These are phyloP conservation scores for Atethmia centrago DNA, from an alignment of 2,888 invertebrate species.

Conservation along the genomic window DNA sequence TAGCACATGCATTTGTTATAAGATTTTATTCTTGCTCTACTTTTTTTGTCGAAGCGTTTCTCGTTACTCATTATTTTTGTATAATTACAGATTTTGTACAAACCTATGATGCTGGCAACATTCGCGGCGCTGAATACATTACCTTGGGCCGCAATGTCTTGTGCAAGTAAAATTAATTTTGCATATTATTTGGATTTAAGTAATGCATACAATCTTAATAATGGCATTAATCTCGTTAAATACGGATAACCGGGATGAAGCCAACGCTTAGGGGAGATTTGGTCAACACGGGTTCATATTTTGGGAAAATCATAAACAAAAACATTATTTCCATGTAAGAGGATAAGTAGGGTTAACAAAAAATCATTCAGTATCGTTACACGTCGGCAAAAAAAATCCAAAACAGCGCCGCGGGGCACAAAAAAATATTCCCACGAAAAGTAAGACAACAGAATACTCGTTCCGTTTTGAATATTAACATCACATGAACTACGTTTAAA, in stretches of 20 bases:
- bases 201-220: slow-evolving; percentile 35
- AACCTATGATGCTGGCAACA: slow-evolving; percentile 69
- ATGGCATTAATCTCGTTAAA: slow-evolving; percentile 10
- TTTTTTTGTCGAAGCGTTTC: neutral
- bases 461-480: slow-evolving; percentile 59
- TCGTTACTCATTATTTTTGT: neutral
- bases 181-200: slow-evolving; percentile 19
- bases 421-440: slow-evolving; percentile 40
- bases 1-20: neutral
- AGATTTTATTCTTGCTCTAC: neutral
- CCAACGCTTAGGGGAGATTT: slow-evolving; percentile 29
- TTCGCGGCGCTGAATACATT: slow-evolving; percentile 69
- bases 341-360: slow-evolving; percentile 39
- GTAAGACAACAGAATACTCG: slow-evolving; percentile 60
- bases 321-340: slow-evolving; percentile 18
- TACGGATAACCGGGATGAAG: slow-evolving; percentile 9
- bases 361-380: slow-evolving; percentile 30
- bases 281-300: slow-evolving; percentile 29
- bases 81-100: slow-evolving; percentile 74
- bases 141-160: slow-evolving; percentile 75
- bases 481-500: slow-evolving; percentile 58
- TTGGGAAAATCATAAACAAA: slow-evolving; percentile 34
- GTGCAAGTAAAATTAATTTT: slow-evolving; percentile 70
- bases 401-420: slow-evolving; percentile 29
- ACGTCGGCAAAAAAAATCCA: slow-evolving; percentile 26